Conservation (phyloP, 2,113 vertebrate species). For the Pelvicachromis taeniatus region DNA sequence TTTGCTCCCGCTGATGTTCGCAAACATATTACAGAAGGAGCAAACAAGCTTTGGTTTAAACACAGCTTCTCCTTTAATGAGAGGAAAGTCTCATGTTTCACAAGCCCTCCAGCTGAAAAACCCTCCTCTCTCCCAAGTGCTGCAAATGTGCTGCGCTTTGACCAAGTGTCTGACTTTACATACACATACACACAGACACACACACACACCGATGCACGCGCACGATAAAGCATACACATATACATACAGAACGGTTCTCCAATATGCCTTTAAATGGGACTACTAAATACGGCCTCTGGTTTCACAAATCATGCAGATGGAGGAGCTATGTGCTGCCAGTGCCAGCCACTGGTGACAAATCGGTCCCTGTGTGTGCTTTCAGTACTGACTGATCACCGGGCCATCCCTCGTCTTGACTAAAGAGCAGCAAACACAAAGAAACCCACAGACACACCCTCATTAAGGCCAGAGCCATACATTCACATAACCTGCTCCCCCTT, state of each 20-base stretch:
- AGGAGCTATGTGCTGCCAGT: constrained; percentile 63
- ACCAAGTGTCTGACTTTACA: constrained; percentile 44
- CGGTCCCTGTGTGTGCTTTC: constrained; percentile 61
- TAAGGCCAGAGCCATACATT: constrained; percentile 66
- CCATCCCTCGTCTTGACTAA: constrained; percentile 66
- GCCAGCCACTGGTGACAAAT: constrained; percentile 69
- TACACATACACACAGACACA: not conserved
- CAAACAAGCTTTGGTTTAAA: constrained; percentile 69
- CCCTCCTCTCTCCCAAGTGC: constrained; percentile 53
- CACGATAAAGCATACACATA: not conserved
- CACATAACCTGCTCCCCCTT: constrained; percentile 27
- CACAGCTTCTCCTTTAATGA: constrained; percentile 69
- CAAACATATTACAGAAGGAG: constrained; percentile 64
- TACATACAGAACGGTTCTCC: constrained; percentile 39
- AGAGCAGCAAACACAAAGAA: constrained; percentile 73
- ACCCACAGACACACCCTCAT: constrained; percentile 66
- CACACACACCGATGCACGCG: not conserved
- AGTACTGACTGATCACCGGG: constrained; percentile 70
- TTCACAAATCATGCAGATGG: constrained; percentile 71
- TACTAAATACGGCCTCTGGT: constrained; percentile 69
- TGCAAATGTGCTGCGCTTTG: constrained; percentile 52
- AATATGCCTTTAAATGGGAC: constrained; percentile 71
- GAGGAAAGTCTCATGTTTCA: constrained; percentile 68
- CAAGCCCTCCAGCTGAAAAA: constrained; percentile 58
- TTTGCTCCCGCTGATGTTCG: constrained; percentile 62